Evolutionary conservation across 1,140 invertebrate genomes (phyloP), one percentile per base, ranked within the genome.

Genomic region (Reticulitermes speratus): DNA sequence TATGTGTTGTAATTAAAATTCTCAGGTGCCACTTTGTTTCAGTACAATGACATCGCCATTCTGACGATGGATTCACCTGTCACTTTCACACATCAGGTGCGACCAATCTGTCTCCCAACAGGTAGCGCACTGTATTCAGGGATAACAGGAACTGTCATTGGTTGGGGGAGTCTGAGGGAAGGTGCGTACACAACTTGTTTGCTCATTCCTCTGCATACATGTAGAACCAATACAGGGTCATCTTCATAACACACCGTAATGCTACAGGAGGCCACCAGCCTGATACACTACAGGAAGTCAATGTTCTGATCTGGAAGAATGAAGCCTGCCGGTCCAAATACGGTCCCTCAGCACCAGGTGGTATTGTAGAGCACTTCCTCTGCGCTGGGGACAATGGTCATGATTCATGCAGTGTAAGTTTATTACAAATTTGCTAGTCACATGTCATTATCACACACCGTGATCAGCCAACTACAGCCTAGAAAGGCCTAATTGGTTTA

Each of bases 371-470:
- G 3, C 95, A 96, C 88, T 97, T 97, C 93, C 90, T 98, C 2
- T 98, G 97, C 90, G 97, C 97, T 55, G 97, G 96, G 6, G 93
- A 94, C 91, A 94, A 94, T 21, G 93, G 94, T 84, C 96, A 94
- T 91, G 97, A 98, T 91, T 97, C 97, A 23, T 97, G 97, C 89
- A 97, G 96, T 91, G 96, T 97, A 93, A 94, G 95, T 93, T 87
- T 85, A 88, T 59, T 32, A 81, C 44, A 83, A 83, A 3, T 38
- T 88, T 48, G 14, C 19, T 16, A 55, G 0, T 55, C 14, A 55
- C 52, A 55, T 69, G 69, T 85, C 65, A 75, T 65, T 82, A 83
- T 38, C 75, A 88, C 25, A 83, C 44, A 52, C 45, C 0, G 45
- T 48, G 9, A 12, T 5, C 38, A 38, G 38, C 38, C 38, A 38